Base-by-base conservation (phyloP, 2,113 vertebrate species). In the Toxostoma redivivum region DNA sequence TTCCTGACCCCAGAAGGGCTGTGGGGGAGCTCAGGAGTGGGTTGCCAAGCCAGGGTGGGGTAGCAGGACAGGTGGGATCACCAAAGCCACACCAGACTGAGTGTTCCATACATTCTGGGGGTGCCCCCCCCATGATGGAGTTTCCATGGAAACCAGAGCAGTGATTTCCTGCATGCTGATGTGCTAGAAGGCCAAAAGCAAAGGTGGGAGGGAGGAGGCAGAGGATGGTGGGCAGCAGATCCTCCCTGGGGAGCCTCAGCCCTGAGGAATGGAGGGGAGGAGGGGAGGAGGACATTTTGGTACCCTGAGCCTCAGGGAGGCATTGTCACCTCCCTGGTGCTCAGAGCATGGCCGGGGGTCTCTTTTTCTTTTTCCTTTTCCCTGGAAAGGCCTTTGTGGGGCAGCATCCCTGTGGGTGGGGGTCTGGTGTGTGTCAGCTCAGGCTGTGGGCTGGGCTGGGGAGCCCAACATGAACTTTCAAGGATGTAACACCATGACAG, bases 101-200 rank as follows among this genome's bases (percentile, higher is more conserved):
- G 56, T 31, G 25, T 9, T 37, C 16, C 18, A 2, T 33, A 3
- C 30, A 15, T 18, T 48, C 40, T 35, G 48, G 66, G 30, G 54
- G 30, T 60, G 15, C 19, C 31, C 31, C n/a, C 31, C 0, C 0
- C 13, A 5, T 5, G 13, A 19, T 76, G 53, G 17, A 21, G 84
- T 97, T 96, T 85, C 95, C 79, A 70, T 95, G 95, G 96, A 72
- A 93, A 95, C 95, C 67, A 51, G 90, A 80, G 38, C 3, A 1
- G 3, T 62, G 79, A 33, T 94, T 88, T 70, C 42, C 74, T 81
- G 86, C 91, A 31, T 12, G 4, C 50, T 4, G 4, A 54, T 79
- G 73, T 62, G 47, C 76, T 81, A 51, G 21, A 69, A 76, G 45
- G 70, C 65, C 95, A 88, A 51, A 72, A 90, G 79, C 70, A 76